Evolutionary conservation across 1,140 invertebrate genomes (phyloP), one percentile per base, ranked within the genome.

Genomic region (Calosoma granatense): DNA sequence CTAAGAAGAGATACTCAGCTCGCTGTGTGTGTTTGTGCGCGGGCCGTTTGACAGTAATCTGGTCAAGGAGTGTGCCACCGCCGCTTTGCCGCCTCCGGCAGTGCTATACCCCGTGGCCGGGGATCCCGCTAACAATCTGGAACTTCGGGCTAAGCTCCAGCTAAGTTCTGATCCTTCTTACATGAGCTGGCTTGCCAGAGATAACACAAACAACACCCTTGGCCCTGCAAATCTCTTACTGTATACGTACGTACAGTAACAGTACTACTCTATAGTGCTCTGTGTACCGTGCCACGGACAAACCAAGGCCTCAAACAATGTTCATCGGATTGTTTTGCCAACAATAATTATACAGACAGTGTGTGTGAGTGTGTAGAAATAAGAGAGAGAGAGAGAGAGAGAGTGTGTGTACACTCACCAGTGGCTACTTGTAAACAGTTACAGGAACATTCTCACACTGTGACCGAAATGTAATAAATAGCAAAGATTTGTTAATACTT

Each of bases 101-200:
- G n/a, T n/a, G n/a, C n/a, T n/a, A n/a, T n/a, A n/a, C n/a, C n/a
- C n/a, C n/a, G n/a, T n/a, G n/a, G 26, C 26, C 9, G 3, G 3
- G 15, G 41, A 17, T 17, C 15, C 41, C 15, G 41, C 41, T 47
- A 47, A 47, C 41, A 47, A 47, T 47, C 41, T 47, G 41, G 41
- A 47, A 47, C 41, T 47, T 47, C 41, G 15, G 41, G 41, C 41
- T 47, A 47, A 47, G 41, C 41, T 47, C 41, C 41, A 47, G 41
- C 41, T 47, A 47, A 47, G 41, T 47, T 47, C 17, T 47, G 41
- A 47, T 47, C 41, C 41, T 47, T 47, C 41, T 47, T 47, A 47
- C 41, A 47, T 47, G 41, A 47, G 41, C 41, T 47, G 41, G 41
- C 41, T 47, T 47, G 41, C 41, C 41, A 47, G 41, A 47, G 41